A percentile compares a stretch with the other conserved stretches of the same genome.
Conservation (phyloP, 2,888 invertebrate genomes). For the Seira sanloemensis region DNA sequence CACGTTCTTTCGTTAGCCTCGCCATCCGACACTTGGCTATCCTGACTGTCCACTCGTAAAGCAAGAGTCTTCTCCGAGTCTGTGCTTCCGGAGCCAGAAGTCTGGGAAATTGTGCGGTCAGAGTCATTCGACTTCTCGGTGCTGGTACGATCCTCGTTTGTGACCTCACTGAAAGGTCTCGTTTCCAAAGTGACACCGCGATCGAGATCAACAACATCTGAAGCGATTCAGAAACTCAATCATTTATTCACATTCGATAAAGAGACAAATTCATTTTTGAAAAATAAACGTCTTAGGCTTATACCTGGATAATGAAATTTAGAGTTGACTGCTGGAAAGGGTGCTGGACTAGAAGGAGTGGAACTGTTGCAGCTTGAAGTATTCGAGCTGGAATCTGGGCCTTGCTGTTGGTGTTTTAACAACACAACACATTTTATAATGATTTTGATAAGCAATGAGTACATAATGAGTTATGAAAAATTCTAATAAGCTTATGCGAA, state of each 20-base stretch:
- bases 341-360: slow-evolving; percentile 92
- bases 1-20: slow-evolving; percentile 77
- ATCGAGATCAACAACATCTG: slow-evolving; percentile 71
- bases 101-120: slow-evolving; percentile 76
- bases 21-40: slow-evolving; percentile 84
- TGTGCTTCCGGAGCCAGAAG: slow-evolving; percentile 84
- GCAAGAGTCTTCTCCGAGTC: slow-evolving; percentile 90
- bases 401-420: slow-evolving; percentile 74
- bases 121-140: slow-evolving; percentile 77
- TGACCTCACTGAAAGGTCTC: slow-evolving; percentile 75
- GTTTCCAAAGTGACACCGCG: slow-evolving; percentile 78
- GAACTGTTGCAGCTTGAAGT: slow-evolving; percentile 98
- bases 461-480: neutral
- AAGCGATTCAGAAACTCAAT: neutral
- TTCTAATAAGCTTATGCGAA: slow-evolving; percentile 74
- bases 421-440: slow-evolving; percentile 34
- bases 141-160: slow-evolving; percentile 68
- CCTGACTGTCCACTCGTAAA: slow-evolving; percentile 86
- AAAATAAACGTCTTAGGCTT: slow-evolving; percentile 9
- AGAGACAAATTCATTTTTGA: neutral
- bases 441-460: neutral
- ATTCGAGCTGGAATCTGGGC: slow-evolving; percentile 92
- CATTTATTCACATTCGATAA: neutral
- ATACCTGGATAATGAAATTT: slow-evolving; percentile 88
- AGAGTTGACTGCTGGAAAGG: slow-evolving; percentile 78